Conservation (phyloP, 1,140 invertebrate genomes). For the Antheraea mylitta region DNA sequence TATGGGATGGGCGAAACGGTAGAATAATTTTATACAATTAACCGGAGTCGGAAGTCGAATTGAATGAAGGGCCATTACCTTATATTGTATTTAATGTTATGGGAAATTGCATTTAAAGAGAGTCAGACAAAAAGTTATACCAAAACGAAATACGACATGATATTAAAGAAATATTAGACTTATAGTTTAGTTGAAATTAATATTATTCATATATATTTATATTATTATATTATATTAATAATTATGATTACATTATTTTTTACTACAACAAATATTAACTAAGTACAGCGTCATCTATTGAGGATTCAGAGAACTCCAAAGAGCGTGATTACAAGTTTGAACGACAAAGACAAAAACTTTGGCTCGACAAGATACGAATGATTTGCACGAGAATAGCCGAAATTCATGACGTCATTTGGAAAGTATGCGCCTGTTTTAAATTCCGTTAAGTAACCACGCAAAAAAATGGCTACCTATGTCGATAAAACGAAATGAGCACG, state of each 20-base stretch:
- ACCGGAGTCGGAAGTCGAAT: constrained; percentile 47
- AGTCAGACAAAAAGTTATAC: background rate
- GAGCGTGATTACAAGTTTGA: background rate
- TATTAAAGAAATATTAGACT: no score
- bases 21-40: constrained; percentile 54
- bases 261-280: no score
- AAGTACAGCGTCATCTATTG: constrained; percentile 32
- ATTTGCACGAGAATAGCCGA: constrained; percentile 34
- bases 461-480: constrained; percentile 24
- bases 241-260: no score
- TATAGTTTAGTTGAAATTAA: no score
- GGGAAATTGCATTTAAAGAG: constrained; percentile 19
- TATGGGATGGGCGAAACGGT: constrained; percentile 64
- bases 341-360: constrained; percentile 15
- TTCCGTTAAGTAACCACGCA: constrained; percentile 46
- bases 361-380: constrained; percentile 9
- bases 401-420: constrained; percentile 66
- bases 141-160: background rate
- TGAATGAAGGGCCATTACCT: constrained; percentile 32
- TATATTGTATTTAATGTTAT: constrained; percentile 24
- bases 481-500: constrained; percentile 28
- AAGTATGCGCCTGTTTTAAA: constrained; percentile 58
- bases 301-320: background rate
- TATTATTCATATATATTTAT: no score
- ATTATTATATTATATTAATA: no score